phyloP scores from a whole-genome alignment of 2,797 vertebrate species.

The Enteromius radiatus region DNA sequence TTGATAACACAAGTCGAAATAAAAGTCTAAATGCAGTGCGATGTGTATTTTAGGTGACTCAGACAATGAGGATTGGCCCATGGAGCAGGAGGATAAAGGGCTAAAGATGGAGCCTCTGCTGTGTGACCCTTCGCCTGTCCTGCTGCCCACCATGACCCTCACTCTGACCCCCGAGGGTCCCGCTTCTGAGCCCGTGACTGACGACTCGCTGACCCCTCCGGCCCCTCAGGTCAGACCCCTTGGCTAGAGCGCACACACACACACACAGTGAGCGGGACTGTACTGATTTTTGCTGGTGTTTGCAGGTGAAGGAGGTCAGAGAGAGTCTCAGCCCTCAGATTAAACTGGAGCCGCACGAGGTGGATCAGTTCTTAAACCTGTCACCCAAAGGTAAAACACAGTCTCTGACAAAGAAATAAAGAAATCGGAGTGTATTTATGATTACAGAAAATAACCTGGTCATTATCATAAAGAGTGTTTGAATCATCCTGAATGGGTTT shows the following conservation, averaged over 20 bases:
- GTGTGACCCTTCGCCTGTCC: slow-evolving; percentile 77
- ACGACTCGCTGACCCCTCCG: slow-evolving; percentile 44
- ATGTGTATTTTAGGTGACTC: slow-evolving; percentile 75
- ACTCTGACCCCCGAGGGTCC: slow-evolving; percentile 60
- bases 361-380: slow-evolving; percentile 97
- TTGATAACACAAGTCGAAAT: not conserved
- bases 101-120: slow-evolving; percentile 85
- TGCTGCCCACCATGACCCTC: slow-evolving; percentile 86
- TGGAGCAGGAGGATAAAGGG: slow-evolving; percentile 78
- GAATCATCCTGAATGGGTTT: not conserved
- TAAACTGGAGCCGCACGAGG: slow-evolving; percentile 96
- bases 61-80: slow-evolving; percentile 87
- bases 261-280: not conserved
- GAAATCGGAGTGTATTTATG: not conserved
- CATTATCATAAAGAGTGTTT: not conserved
- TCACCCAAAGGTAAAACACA: slow-evolving; percentile 88
- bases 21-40: not conserved
- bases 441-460: not conserved
- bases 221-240: slow-evolving; percentile 64
- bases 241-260: slow-evolving; percentile 61
- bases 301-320: slow-evolving; percentile 83
- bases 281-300: not conserved
- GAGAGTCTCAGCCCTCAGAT: slow-evolving; percentile 87
- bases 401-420: not conserved
- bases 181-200: slow-evolving; percentile 39